Base-by-base conservation (phyloP, 2,888 invertebrate genomes). In the Malthinus seriepunctatus region DNA sequence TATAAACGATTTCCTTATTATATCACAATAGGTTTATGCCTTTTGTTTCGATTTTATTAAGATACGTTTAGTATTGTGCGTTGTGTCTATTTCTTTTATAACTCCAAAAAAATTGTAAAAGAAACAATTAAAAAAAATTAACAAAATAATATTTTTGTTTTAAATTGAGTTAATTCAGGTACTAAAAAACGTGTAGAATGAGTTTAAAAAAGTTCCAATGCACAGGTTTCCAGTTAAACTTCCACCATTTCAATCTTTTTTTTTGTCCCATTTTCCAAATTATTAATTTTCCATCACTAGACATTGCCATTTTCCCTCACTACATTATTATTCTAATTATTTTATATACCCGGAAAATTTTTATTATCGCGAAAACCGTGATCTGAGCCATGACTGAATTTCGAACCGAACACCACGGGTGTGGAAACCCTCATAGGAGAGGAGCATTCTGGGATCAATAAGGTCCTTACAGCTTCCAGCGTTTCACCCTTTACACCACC, bases 401-500 rank as follows among this genome's bases (percentile, higher is more conserved):
- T 59, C 63, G 56, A 63, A 63, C 64, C 62, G 63, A 62, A 64
- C 69, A 66, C 60, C 62, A 68, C 73, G 73, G 73, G 73, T 73
- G 73, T 73, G 73, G 72, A 72, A 68, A 64, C 68, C 64, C 67
- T 68, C 71, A 64, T 65, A 64, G 60, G 59, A 66, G 63, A 67
- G 67, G 69, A 70, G 65, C 72, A 72, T 71, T 73, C 67, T 68
- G 69, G 70, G 74, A 75, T 75, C 75, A 74, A 75, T 75, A 75
- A 75, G 72, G 73, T 71, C 73, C 74, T 71, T 72, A 71, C 73
- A 71, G 74, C 73, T 71, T 75, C 74, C 72, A 73, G 73, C 70
- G 61, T 51, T 54, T 53, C 50, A 12, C 61, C 48, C 61, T 57
- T 44, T 52, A 51, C 62, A 45, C 59, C 62, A 57, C 62, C 23